phyloP scores from a whole-genome alignment of 37 sponge, comb jelly and placozoan species.

The Chondrosia reniformis region DNA sequence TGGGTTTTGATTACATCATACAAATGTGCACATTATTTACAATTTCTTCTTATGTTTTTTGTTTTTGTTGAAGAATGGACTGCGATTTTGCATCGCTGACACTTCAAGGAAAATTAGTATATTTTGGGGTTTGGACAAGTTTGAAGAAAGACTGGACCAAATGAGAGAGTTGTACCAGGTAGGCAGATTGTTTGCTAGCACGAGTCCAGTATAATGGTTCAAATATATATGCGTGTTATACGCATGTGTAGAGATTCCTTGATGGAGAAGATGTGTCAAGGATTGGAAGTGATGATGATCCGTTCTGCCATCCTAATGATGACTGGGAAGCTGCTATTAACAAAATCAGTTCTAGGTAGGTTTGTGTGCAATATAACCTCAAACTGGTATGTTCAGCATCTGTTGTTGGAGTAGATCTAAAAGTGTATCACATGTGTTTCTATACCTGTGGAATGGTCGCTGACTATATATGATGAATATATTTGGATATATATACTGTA shows the following conservation, averaged over 20 bases:
- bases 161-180: constrained; percentile 84
- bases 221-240: neutral
- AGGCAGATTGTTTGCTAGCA: neutral
- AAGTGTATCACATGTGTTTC: no score
- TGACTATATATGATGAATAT: no score
- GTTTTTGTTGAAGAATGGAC: neutral
- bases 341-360: constrained; percentile 11
- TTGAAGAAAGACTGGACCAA: constrained; percentile 71
- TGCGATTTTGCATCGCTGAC: constrained; percentile 50
- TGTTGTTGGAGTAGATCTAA: no score
- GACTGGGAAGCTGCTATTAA: constrained; percentile 26
- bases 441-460: no score
- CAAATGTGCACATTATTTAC: no score
- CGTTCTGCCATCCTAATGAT: constrained; percentile 46
- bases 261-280: constrained; percentile 8
- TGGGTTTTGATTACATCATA: no score
- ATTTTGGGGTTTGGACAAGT: constrained; percentile 68
- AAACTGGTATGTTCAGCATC: no score
- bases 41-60: no score
- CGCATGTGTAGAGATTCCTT: neutral
- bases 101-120: constrained; percentile 48
- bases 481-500: no score
- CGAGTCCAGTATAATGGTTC: neutral
- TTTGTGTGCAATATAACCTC: neutral
- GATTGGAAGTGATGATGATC: constrained; percentile 41